phyloP scores from a whole-genome alignment of 2,797 vertebrate genomes.

The Channa striata region DNA sequence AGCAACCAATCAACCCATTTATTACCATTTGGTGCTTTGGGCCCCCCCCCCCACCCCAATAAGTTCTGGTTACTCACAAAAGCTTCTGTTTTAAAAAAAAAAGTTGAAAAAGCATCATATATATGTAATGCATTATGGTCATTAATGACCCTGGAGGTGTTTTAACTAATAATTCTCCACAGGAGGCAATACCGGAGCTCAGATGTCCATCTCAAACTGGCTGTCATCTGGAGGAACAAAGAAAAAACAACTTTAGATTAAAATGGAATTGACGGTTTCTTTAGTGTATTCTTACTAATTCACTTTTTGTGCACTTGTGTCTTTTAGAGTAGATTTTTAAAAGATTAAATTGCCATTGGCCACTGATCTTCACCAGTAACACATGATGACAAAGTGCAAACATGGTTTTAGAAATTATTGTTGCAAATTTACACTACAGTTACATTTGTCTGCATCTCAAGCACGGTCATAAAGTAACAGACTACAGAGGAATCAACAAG shows the following conservation, averaged over 20 bases:
- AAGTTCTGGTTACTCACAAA: conserved; percentile 68
- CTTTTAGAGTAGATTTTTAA: no score
- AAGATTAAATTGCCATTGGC: no score
- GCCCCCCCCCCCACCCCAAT: conserved; percentile 53
- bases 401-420: no score
- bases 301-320: no score
- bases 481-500: conserved; percentile 20
- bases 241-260: no score
- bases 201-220: conserved; percentile 91
- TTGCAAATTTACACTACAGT: neutral
- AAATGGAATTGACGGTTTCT: no score
- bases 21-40: conserved; percentile 36
- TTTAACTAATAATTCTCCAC: conserved; percentile 78
- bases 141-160: conserved; percentile 68
- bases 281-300: no score
- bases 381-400: no score
- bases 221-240: conserved; percentile 76
- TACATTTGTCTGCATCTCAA: neutral
- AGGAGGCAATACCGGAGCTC: conserved; percentile 81
- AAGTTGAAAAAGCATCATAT: conserved; percentile 46
- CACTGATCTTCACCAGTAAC: neutral
- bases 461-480: conserved; percentile 50
- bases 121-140: conserved; percentile 70
- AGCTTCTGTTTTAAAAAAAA: conserved; percentile 44
- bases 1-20: conserved; percentile 61